Conservation (phyloP, 2,888 invertebrate genomes). For the Eilema caniola region DNA sequence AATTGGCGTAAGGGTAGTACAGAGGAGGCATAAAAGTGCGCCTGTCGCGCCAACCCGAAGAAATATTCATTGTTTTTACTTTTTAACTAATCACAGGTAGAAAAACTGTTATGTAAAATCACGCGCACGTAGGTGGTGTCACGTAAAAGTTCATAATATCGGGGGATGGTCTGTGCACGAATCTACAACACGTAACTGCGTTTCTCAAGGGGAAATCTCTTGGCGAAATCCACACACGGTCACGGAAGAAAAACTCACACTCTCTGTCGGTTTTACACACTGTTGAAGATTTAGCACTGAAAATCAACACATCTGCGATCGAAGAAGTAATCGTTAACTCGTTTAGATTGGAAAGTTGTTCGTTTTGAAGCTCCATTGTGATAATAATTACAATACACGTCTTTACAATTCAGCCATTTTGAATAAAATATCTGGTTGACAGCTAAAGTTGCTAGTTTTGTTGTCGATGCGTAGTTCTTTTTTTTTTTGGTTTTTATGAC, state of each 20-base stretch:
- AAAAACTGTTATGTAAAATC: conserved; percentile 44
- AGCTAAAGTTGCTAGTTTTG: conserved; percentile 37
- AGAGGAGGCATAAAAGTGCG: conserved; percentile 65
- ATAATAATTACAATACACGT: conserved; percentile 76
- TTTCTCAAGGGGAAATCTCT: conserved; percentile 59
- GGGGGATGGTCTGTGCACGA: conserved; percentile 70
- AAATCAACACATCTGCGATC: conserved; percentile 61
- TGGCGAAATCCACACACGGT: conserved; percentile 62
- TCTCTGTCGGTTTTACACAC: conserved; percentile 58
- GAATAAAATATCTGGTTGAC: conserved; percentile 61
- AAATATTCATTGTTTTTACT: conserved; percentile 69
- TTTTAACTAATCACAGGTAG: conserved; percentile 57
- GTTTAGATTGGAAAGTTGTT: conserved; percentile 66
- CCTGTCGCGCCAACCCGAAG: conserved; percentile 67
- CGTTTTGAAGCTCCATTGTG: conserved; percentile 81
- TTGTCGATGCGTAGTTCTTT: conserved; percentile 43
- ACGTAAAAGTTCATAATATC: conserved; percentile 59
- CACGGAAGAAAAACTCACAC: conserved; percentile 51
- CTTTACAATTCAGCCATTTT: conserved; percentile 86
- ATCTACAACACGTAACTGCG: conserved; percentile 63
- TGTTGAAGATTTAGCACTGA: conserved; percentile 60
- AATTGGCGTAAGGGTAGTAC: conserved; percentile 67
- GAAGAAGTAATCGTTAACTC: conserved; percentile 65
- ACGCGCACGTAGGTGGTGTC: conserved; percentile 55
- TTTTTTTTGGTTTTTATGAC: too few relatives aligned